phyloP scores from a whole-genome alignment of 64 coral and sea anemone species.

The Montipora sp. region DNA sequence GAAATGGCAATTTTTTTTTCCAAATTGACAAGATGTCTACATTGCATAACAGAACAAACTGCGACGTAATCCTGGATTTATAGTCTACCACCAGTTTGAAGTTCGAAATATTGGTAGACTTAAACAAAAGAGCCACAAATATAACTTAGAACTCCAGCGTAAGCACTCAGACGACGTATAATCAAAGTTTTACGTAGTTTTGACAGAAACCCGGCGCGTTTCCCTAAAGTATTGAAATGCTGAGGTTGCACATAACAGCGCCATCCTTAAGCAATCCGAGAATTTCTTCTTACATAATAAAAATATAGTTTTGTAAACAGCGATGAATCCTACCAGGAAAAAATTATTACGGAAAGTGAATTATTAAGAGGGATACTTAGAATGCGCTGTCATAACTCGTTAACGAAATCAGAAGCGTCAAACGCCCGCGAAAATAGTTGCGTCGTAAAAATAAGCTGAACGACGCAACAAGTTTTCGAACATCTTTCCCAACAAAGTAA shows the following conservation, averaged over 20 bases:
- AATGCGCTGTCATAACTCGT: conserved; percentile 10
- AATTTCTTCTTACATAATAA: conserved; percentile 29
- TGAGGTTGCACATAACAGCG: conserved; percentile 39
- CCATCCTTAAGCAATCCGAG: conserved; percentile 4
- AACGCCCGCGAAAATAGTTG: conserved; percentile 28
- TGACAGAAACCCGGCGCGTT: conserved; percentile 29
- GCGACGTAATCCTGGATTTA: not conserved
- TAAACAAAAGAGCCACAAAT: conserved; percentile 54
- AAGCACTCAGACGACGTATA: conserved; percentile 38
- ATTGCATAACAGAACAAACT: not conserved
- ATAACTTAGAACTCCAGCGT: conserved; percentile 35
- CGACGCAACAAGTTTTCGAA: conserved; percentile 78
- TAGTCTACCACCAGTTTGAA: conserved; percentile 8
- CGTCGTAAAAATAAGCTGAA: not conserved
- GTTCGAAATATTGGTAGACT: conserved; percentile 31
- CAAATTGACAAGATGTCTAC: not conserved
- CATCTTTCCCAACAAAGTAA: conserved; percentile 41
- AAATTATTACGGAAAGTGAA: conserved; percentile 6
- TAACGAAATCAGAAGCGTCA: not conserved
- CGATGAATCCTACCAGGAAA: not conserved
- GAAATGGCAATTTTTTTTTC: not conserved
- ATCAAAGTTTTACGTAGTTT: conserved; percentile 60
- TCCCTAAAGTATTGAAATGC: conserved; percentile 49
- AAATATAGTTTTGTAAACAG: not conserved
- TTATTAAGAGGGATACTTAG: not conserved